Evolutionary conservation across 2,888 invertebrate species (phyloP), one percentile per base, ranked within the genome.

Genomic region (Oligia fasciuncula): DNA sequence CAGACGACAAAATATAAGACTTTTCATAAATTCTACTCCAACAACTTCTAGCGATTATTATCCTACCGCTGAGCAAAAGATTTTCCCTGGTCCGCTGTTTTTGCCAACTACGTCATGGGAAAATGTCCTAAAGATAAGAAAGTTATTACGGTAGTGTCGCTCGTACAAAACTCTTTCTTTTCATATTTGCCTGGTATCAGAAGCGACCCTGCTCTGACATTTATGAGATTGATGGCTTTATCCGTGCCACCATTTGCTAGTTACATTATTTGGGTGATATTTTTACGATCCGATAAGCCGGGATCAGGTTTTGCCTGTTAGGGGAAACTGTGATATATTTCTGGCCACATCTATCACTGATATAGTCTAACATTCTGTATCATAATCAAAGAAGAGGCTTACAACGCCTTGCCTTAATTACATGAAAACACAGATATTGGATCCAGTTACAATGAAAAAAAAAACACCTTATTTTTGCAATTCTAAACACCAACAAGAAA

Each of bases 101-200:
- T 68, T 54, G 29, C 63, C 65, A 76, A 76, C 60, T 40, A 60
- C 69, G 63, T 76, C 65, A 78, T 67, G 60, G 68, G 6, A 70
- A 83, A 85, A 83, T 80, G 62, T 66, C 75, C 65, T 86, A 70
- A 77, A 86, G 86, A 86, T 86, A 86, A 86, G 84, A 81, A 81
- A 76, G 69, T 84, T 85, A 80, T 84, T 80, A 85, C 74, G 83
- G 79, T 75, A 76, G 65, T 76, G 71, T 51, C 74, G 63, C 69
- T 65, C 73, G 73, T 71, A 73, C 40, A 51, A 75, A 77, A 79
- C 73, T 84, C 81, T 81, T 86, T 80, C 71, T 66, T 77, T 79
- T 86, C 76, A 87, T 83, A 75, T 75, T 77, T 65, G 72, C 87
- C 79, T 87, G 82, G 85, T 84, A 86, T 77, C 85, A 65, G 57